Base-by-base conservation (phyloP, 2,113 vertebrate species). In the Salvator merianae region DNA sequence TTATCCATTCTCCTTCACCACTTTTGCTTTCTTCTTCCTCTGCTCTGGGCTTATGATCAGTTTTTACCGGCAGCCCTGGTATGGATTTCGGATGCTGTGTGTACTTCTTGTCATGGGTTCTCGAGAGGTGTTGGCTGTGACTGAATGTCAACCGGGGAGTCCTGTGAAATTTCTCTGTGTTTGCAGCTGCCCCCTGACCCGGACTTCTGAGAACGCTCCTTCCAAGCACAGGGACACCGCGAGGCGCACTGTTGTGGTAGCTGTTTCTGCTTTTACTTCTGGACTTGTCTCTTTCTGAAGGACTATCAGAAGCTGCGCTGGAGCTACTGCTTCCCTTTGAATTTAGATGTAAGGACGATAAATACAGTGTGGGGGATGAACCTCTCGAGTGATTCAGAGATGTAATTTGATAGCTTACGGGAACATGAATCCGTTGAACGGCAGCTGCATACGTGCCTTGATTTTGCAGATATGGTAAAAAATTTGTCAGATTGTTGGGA, bases 281-380 rank as follows among this genome's bases (percentile, higher is more conserved):
- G 22, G 95, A 95, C 16, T 94, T 96, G 77, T 97, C 97, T 86
- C 95, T 93, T 86, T 99, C 98, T 0, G 91, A 96, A 26, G 96
- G 81, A 74, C 95, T 97, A 87, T 98, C 98, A 0, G 97, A 97
- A n/a, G 97, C 96, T 0, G 98, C 97, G 92, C 98, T 99, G 90
- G 97, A 98, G 20, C 97, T 96, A 86, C 97, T 98, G 94, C 98
- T 99, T 82, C 97, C 97, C 93, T 96, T 98, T 7, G 98, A 99
- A 88, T 97, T 98, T 85, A 99, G 92, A n/a, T 97, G 96, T 26
- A 99, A 88, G 0, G 95, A 94, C 0, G 97, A 97, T 73, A 99
- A 93, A 94, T 97, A 88, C 0, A 94, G 95, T 3, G 97, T 97
- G 4, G 98, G 97, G 55, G 98, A 98, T 7, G 97, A 97, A 81